Evolutionary conservation across 2,113 vertebrate genomes (phyloP), one percentile per base, ranked within the genome.

Genomic region (Neopipo cinnamomea): DNA sequence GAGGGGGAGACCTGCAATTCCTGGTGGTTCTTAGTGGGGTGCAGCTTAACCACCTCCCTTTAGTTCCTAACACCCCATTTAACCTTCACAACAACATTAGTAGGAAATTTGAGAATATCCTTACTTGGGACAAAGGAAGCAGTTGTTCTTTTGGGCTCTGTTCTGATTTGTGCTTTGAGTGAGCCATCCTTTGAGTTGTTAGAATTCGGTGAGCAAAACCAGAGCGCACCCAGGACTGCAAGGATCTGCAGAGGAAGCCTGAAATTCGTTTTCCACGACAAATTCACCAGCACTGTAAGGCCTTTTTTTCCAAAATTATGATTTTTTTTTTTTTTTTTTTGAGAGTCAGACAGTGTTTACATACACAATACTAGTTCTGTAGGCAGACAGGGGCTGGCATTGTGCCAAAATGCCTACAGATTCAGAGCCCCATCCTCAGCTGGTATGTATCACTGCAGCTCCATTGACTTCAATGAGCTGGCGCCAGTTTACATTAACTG

Each of bases 291-390:
- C 90, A 56, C 58, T 80, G 85, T 93, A 95, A 88, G 93, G 66
- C 77, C 28, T 92, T 94, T 85, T 91, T n/a, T 90, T 28, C 5
- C 4, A 16, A 75, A 88, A 73, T 74, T 53, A 79, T 52, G 56
- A 95, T 96, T 97, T 94, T 96, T 93, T 97, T 95, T 96, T 93
- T n/a, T n/a, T n/a, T n/a, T 97, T 97, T 95, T 96, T 93, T 81
- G 73, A 37, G 53, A 88, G 84, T 90, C 93, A 94, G 96, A 91
- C 95, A 96, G 79, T 96, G 91, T 98, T 98, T 98, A 95, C 87
- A 94, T 77, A 89, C 86, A 97, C 96, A 96, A 87, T 95, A 46
- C 93, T 61, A 17, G 84, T 85, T 87, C 91, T 91, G 88, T 91
- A 49, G 83, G 94, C 85, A 97, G 94, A 94, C 85, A 85, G 85